Conservation (phyloP, 2,113 vertebrate species). For the Bujurquina vittata region DNA sequence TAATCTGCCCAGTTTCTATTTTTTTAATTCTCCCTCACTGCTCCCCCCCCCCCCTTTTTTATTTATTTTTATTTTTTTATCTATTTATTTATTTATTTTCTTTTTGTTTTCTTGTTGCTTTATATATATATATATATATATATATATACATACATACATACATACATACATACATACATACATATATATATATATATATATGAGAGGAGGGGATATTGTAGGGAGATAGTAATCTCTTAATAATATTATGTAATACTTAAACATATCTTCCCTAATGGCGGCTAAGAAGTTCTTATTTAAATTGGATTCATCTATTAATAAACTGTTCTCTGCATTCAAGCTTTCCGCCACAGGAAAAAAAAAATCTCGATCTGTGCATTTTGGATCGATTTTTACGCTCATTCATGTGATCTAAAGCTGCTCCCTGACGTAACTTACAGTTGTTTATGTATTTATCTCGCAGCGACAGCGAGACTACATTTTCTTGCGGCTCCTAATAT, state of each 20-base stretch:
- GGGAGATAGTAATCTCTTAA: neutral
- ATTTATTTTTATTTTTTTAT: too few species aligned
- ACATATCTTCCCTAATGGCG: conserved; percentile 1
- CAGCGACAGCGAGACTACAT: conserved; percentile 61
- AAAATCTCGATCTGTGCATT: neutral
- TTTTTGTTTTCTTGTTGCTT: too few species aligned
- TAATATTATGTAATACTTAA: conserved; percentile 9
- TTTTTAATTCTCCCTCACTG: too few species aligned
- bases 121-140: too few species aligned
- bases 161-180: too few species aligned
- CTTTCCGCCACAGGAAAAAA: fast-evolving
- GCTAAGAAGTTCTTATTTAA: neutral
- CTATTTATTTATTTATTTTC: too few species aligned
- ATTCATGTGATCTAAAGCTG: conserved; percentile 72
- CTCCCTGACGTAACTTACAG: conserved; percentile 79
- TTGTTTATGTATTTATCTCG: conserved; percentile 44
- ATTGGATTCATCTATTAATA: neutral
- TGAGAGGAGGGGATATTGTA: neutral
- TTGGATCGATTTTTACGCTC: conserved; percentile 30
- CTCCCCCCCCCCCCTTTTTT: too few species aligned
- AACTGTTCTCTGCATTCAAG: neutral
- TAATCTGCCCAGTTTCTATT: too few species aligned
- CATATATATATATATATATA: neutral
- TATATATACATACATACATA: too few species aligned
- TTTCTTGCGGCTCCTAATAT: conserved; percentile 59